A percentile compares a stretch with the other conserved stretches of the same genome.
phyloP scores from a whole-genome alignment of 1,140 invertebrate genomes.

The Drosophila lowei region DNA sequence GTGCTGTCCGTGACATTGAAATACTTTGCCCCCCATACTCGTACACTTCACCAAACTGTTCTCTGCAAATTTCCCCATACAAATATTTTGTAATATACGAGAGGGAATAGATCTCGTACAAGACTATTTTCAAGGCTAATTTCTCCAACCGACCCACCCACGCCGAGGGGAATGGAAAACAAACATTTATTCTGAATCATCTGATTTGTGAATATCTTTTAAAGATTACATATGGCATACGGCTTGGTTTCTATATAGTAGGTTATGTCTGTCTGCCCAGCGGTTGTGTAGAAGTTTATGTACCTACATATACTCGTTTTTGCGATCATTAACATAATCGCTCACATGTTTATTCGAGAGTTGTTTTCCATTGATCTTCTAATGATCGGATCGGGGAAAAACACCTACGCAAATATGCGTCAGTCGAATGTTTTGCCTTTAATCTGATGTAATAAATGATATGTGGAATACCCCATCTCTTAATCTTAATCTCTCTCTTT shows the following conservation, averaged over 20 bases:
- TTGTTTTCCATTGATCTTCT: constrained; percentile 12
- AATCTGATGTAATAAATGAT: constrained; percentile 43
- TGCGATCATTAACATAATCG: constrained; percentile 45
- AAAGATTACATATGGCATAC: constrained; percentile 15
- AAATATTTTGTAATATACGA: constrained; percentile 50
- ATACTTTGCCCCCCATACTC: constrained; percentile 16
- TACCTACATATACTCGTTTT: no score
- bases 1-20: constrained; percentile 60
- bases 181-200: constrained; percentile 25
- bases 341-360: background rate
- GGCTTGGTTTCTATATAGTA: no score
- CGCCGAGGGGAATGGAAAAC: constrained; percentile 10
- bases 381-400: constrained; percentile 24
- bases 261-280: constrained; percentile 10
- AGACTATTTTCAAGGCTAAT: constrained; percentile 27
- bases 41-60: constrained; percentile 9
- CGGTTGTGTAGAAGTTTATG: constrained; percentile 17
- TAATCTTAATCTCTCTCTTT: background rate
- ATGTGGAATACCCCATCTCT: constrained; percentile 15
- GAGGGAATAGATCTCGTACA: constrained; percentile 18
- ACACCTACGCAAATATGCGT: constrained; percentile 46
- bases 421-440: constrained; percentile 5
- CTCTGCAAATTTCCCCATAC: no score
- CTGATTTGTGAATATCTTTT: constrained; percentile 3
- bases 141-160: constrained; percentile 24